Evolutionary conservation across 2,888 invertebrate genomes (phyloP).

Genomic region (Chymomyza amoena): DNA sequence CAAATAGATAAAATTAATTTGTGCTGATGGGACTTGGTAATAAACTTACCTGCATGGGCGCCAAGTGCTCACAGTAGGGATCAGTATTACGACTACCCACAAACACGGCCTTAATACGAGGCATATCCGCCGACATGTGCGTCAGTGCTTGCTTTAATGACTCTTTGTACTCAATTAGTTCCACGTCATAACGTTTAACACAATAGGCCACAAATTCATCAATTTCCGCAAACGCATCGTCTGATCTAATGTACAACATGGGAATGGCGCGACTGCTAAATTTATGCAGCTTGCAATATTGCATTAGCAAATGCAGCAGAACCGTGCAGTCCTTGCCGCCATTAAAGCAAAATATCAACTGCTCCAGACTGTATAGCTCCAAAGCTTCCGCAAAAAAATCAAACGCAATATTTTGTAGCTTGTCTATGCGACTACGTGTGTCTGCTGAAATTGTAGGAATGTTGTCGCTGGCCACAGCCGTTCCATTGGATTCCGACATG

Average conservation of each 20-base stretch:
- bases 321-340: slow-evolving; percentile 99
- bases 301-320: slow-evolving; percentile 84
- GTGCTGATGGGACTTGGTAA: not conserved
- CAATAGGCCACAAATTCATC: slow-evolving; percentile 90
- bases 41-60: slow-evolving; percentile 83
- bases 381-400: slow-evolving; percentile 83
- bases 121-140: slow-evolving; percentile 81
- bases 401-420: slow-evolving; percentile 27
- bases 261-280: slow-evolving; percentile 80
- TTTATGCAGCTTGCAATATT: slow-evolving; percentile 69
- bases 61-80: slow-evolving; percentile 86
- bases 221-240: slow-evolving; percentile 90
- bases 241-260: slow-evolving; percentile 89
- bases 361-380: slow-evolving; percentile 83
- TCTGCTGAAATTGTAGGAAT: slow-evolving; percentile 4
- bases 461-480: slow-evolving; percentile 5
- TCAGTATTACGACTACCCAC: slow-evolving; percentile 96
- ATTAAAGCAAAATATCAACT: slow-evolving; percentile 95
- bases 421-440: slow-evolving; percentile 27
- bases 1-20: no score
- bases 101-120: slow-evolving; percentile 87
- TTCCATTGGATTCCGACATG: slow-evolving; percentile 1
- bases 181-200: slow-evolving; percentile 85
- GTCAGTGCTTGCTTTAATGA: slow-evolving; percentile 87
- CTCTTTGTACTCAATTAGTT: slow-evolving; percentile 84